A percentile compares a stretch with the other conserved stretches of the same genome.
Conservation (phyloP, 2,113 vertebrate species). For the Brevimyrus niger region DNA sequence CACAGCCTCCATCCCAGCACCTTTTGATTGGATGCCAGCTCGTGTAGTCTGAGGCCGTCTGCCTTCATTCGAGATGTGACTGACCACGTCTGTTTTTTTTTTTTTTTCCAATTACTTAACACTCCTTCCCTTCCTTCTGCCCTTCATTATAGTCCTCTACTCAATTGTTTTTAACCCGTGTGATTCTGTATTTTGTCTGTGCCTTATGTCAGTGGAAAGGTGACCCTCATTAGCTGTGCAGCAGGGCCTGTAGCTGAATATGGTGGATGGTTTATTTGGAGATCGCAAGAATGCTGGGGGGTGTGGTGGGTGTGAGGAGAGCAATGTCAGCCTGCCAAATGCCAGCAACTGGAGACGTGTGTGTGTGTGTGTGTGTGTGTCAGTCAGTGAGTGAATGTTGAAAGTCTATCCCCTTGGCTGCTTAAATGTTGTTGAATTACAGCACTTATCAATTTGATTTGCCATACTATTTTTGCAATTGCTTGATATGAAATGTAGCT, state of each 20-base stretch:
- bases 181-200: background rate
- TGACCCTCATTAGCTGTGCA: background rate
- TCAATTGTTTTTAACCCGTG: background rate
- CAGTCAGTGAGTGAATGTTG: background rate
- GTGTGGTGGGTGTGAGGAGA: background rate
- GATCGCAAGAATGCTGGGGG: background rate
- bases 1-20: background rate
- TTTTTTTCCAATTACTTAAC: background rate
- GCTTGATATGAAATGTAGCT: background rate
- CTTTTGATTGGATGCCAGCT: background rate
- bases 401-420: background rate
- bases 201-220: background rate
- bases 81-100: background rate
- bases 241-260: background rate
- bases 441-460: background rate
- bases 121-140: background rate
- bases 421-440: background rate
- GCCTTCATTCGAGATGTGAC: background rate
- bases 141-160: background rate
- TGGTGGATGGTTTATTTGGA: slow-evolving; percentile 8
- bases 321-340: background rate
- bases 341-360: slow-evolving; percentile 9
- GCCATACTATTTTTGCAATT: background rate
- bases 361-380: background rate
- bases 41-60: background rate